Percentiles rank a stretch among this genome's conserved stretches.
Evolutionary conservation across 2,113 vertebrate species (phyloP).

Genomic region (Tylochromis polylepis): DNA sequence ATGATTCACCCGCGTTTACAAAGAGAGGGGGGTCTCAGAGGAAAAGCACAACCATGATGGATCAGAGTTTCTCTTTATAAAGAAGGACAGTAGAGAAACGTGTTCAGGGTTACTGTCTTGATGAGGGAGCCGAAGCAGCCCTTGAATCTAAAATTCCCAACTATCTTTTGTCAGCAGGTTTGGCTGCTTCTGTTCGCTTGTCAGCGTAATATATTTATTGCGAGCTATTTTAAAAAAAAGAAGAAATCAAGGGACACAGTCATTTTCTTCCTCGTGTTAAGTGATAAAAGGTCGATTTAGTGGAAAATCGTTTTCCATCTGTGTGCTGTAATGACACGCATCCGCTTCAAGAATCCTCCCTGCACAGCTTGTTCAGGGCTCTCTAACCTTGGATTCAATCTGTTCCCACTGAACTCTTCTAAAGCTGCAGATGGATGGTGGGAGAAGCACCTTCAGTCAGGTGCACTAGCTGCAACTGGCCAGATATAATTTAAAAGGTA

Average conservation of each 20-base stretch:
- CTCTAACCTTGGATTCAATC: conserved; percentile 6
- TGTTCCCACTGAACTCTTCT: background rate
- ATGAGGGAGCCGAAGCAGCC: background rate
- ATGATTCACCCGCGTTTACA: background rate
- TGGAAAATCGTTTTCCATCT: background rate
- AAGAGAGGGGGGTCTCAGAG: background rate
- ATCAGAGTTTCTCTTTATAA: background rate
- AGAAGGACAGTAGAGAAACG: background rate
- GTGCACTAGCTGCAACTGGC: background rate
- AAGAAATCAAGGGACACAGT: background rate
- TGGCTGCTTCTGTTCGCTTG: background rate
- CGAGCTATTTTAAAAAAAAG: background rate
- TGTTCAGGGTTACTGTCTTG: background rate
- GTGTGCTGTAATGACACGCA: background rate
- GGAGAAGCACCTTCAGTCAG: background rate
- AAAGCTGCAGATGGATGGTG: conserved; percentile 1
- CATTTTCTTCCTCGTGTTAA: background rate
- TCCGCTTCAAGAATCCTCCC: background rate
- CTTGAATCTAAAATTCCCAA: conserved; percentile 3
- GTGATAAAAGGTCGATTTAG: background rate
- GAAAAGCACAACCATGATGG: background rate
- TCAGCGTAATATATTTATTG: background rate
- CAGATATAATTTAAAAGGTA: background rate
- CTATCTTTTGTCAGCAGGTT: background rate
- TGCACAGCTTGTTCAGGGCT: background rate